These are phyloP conservation scores for Mantis religiosa DNA, from an alignment of 2,888 invertebrate species.

Conservation along the genomic window DNA sequence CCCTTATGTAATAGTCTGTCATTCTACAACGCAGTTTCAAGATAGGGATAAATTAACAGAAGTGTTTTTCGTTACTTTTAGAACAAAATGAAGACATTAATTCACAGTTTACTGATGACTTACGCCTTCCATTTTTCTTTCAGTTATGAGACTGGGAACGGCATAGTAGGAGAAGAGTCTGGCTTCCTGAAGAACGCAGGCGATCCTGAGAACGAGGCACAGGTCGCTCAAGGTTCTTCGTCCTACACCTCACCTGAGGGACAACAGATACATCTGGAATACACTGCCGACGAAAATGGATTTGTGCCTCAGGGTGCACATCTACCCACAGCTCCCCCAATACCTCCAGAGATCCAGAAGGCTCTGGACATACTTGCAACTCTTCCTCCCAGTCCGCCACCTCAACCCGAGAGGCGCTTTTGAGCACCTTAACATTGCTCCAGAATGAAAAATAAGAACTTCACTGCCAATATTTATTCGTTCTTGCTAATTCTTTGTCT, in stretches of 20 bases:
- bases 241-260: constrained; percentile 32
- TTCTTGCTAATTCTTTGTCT: neutral
- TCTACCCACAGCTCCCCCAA: constrained; percentile 77
- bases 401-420: neutral
- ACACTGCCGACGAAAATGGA: constrained; percentile 74
- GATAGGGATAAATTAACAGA: too few species aligned
- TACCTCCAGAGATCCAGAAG: constrained; percentile 68
- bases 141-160: constrained; percentile 58
- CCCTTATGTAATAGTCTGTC: too few species aligned
- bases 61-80: too few species aligned
- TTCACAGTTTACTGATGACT: neutral
- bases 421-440: neutral
- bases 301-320: constrained; percentile 70
- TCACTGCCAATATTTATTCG: neutral
- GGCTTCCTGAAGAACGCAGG: constrained; percentile 56
- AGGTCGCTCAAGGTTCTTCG: constrained; percentile 29
- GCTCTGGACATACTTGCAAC: constrained; percentile 56
- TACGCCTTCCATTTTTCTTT: constrained; percentile 30
- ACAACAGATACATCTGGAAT: constrained; percentile 38
- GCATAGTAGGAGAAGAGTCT: constrained; percentile 54
- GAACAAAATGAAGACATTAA: too few species aligned
- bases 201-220: constrained; percentile 44
- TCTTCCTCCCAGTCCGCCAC: neutral
- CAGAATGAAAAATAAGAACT: neutral
- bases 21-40: too few species aligned